Base-by-base conservation (phyloP, 1,140 invertebrate genomes). In the Doryteuthis pealeii region DNA sequence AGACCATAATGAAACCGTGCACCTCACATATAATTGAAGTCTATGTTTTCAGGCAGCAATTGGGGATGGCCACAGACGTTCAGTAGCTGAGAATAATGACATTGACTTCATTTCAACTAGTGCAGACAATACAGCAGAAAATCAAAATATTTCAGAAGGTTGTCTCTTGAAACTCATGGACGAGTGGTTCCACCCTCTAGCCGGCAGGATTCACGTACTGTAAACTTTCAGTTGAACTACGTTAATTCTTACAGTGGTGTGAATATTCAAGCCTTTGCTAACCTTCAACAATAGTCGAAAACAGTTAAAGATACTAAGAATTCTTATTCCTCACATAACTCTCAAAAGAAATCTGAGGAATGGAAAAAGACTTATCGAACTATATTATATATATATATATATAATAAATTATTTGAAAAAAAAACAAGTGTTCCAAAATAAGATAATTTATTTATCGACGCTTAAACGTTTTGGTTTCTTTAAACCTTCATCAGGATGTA, bases 1-100 rank as follows among this genome's bases (percentile, higher is more conserved):
- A 12, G 12, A 49, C 12, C 12, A 22, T 22, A 45, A 66, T 26
- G 68, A 70, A 31, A 62, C 35, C 14, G 35, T 66, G 58, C 54
- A 66, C 31, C 74, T 45, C 69, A 68, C 75, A 0, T 30, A 72
- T 14, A 54, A 58, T 43, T 45, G 75, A 69, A 76, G 75, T 66
- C 45, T 58, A 18, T 73, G 75, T 68, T 76, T 76, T 43, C 72
- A 74, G 35, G 75, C 75, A 18, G 75, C 75, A 22, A 74, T 76
- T 35, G 75, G 74, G 62, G 67, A 67, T 69, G 72, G 75, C n/a
- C 75, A 74, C 33, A 33, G 35, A 8, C 54, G 43, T 68, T 35
- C 65, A 58, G 40, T 45, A 12, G 45, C 15, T 8, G 70, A 72
- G 12, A 66, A 14, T 26, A 26, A 66, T 66, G 65, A 66, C 65